A percentile compares a stretch with the other conserved stretches of the same genome.
Evolutionary conservation across 1,140 invertebrate genomes (phyloP).

Genomic region (Tenebrio molitor): DNA sequence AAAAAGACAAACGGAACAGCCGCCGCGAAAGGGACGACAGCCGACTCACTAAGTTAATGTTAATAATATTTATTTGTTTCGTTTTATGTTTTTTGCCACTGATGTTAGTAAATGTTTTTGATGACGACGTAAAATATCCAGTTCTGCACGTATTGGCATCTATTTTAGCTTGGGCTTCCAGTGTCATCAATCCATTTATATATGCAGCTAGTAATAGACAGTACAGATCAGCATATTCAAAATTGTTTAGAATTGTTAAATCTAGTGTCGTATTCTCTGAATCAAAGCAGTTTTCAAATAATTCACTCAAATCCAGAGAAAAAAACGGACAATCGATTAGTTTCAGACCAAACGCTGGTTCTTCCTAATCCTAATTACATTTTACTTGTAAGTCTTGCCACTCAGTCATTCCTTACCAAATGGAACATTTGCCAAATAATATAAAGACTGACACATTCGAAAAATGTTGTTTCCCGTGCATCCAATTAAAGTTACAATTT

Average conservation of each 20-base stretch:
- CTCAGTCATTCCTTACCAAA: slow-evolving; percentile 31
- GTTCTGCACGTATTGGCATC: slow-evolving; percentile 84
- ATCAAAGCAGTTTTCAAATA: slow-evolving; percentile 55
- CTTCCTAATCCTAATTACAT: slow-evolving; percentile 3
- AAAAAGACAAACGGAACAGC: slow-evolving; percentile 66
- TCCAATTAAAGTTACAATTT: slow-evolving; percentile 2
- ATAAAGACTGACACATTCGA: slow-evolving; percentile 8
- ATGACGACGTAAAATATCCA: slow-evolving; percentile 80
- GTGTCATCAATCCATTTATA: slow-evolving; percentile 89
- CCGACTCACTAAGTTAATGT: slow-evolving; percentile 85
- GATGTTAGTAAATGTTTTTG: slow-evolving; percentile 88
- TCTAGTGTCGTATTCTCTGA: slow-evolving; percentile 58
- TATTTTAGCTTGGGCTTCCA: slow-evolving; percentile 87
- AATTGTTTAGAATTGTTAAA: slow-evolving; percentile 69
- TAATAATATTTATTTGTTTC: slow-evolving; percentile 88
- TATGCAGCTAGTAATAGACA: slow-evolving; percentile 89
- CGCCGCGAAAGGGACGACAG: slow-evolving; percentile 78
- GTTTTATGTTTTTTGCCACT: slow-evolving; percentile 86
- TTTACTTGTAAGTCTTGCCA: slow-evolving; percentile 3
- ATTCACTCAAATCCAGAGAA: slow-evolving; percentile 54
- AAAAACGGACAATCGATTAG: slow-evolving; percentile 54
- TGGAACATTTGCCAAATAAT: slow-evolving; percentile 35
- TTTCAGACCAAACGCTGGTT: slow-evolving; percentile 51
- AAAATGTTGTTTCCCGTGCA: background rate
- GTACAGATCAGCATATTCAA: slow-evolving; percentile 82